Base-by-base conservation (phyloP, 2,888 invertebrate genomes). In the Agrochola litura region DNA sequence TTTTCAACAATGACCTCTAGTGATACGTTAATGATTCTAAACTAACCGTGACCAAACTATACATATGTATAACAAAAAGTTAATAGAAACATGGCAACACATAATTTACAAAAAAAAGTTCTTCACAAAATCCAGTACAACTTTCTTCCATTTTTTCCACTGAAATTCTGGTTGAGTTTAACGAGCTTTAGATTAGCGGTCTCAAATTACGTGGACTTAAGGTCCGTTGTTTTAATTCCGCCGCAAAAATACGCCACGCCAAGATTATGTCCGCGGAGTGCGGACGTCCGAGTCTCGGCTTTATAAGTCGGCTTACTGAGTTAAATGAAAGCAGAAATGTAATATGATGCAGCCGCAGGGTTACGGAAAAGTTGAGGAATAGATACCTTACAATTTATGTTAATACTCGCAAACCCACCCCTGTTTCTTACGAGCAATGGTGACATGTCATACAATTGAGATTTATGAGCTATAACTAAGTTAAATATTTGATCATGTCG, bases 121-220 rank as follows among this genome's bases (percentile, higher is more conserved):
- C 37, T 12, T 49, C 2, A 22, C 12, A 54, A 65, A 52, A 65
- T 37, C 43, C 58, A 65, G 25, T 58, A 30, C 30, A 49, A 52
- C 2, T 58, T 25, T 25, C 14, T 54, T 77, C 10, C 22, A 41
- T 54, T 75, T 69, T 70, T 56, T 22, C 19, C 2, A 10, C n/a
- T 19, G 14, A 19, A 69, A 54, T 58, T 78, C n/a, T 60, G 69
- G 69, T 43, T 25, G 61, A 75, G 14, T 64, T 37, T 86, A 78
- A 82, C 73, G 73, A 85, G 77, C 73, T 78, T 82, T 76, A 74
- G 75, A 87, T 80, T 82, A 82, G 69, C 25, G 49, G 63, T 43
- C 63, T 76, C 77, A 88, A 86, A 88, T 86, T 83, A 86, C 60
- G 80, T 71, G 19, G 73, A 76, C 72, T 86, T 84, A 76, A 49